phyloP scores from a whole-genome alignment of 2,888 invertebrate genomes.

The Parnassius smintheus region DNA sequence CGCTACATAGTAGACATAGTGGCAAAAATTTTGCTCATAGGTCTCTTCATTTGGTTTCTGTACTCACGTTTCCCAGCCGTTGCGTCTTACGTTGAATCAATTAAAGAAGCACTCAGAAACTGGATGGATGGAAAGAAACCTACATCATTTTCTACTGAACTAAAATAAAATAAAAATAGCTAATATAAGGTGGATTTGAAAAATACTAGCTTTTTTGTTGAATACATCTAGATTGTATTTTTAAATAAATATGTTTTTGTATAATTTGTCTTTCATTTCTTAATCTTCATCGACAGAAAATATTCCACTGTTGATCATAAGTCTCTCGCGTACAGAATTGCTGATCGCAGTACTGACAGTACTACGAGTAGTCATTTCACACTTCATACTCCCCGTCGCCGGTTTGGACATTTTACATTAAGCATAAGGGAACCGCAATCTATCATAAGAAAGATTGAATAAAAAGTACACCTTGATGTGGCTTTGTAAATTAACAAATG shows the following conservation, averaged over 20 bases:
- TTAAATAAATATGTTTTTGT: background rate
- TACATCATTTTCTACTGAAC: background rate
- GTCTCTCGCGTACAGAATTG: no score
- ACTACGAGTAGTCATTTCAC: no score
- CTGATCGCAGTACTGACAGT: no score
- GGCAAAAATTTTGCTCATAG: constrained; percentile 46
- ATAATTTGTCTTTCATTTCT: background rate
- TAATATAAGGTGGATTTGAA: constrained; percentile 8
- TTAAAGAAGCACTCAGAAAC: constrained; percentile 50
- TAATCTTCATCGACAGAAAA: no score
- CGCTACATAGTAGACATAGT: constrained; percentile 59
- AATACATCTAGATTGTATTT: background rate
- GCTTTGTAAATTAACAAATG: no score
- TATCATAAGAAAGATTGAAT: no score
- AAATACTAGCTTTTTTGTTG: background rate
- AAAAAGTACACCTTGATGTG: no score
- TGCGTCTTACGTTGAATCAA: constrained; percentile 43
- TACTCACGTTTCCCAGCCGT: constrained; percentile 50
- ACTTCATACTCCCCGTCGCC: no score
- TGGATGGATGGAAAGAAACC: constrained; percentile 22
- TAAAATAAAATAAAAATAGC: constrained; percentile 1
- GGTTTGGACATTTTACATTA: no score
- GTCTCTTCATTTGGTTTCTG: constrained; percentile 52
- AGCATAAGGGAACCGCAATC: no score
- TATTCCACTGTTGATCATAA: no score